These are phyloP conservation scores for Euzetes globulus DNA, from an alignment of 2,888 invertebrate species.

Conservation along the genomic window DNA sequence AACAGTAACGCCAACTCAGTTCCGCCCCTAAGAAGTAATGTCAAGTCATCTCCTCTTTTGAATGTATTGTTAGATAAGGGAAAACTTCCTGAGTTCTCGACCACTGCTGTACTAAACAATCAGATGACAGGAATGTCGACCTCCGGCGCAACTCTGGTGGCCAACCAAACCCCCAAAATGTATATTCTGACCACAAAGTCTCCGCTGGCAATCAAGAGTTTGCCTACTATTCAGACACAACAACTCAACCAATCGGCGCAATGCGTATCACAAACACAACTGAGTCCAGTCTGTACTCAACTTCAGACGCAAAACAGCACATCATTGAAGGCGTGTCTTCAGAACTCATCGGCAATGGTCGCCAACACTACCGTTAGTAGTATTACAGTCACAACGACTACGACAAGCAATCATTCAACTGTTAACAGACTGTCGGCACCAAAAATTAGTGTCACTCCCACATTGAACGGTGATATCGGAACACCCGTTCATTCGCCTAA, in stretches of 20 bases:
- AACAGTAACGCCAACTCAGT: neutral
- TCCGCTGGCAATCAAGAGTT: constrained; percentile 22
- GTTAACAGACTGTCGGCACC: constrained; percentile 1
- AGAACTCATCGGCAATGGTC: neutral
- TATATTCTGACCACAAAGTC: constrained; percentile 34
- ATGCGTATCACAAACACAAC: neutral
- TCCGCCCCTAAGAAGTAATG: constrained; percentile 32
- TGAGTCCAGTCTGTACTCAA: neutral
- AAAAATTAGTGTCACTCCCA: neutral
- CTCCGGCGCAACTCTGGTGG: constrained; percentile 1
- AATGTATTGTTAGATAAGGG: constrained; percentile 43
- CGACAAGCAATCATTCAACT: neutral
- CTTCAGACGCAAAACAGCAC: neutral
- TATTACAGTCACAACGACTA: neutral
- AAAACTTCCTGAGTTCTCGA: constrained; percentile 39
- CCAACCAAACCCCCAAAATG: constrained; percentile 31
- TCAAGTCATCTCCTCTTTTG: constrained; percentile 42
- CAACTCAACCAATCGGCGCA: neutral
- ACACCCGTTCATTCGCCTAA: neutral
- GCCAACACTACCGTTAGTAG: neutral
- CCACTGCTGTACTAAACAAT: constrained; percentile 40
- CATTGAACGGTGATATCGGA: constrained; percentile 8
- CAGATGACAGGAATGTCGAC: constrained; percentile 8
- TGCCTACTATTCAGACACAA: constrained; percentile 48
- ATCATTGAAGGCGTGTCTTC: neutral